These are phyloP conservation scores for Stratiomys singularior DNA, from an alignment of 2,888 invertebrate species.

Conservation along the genomic window DNA sequence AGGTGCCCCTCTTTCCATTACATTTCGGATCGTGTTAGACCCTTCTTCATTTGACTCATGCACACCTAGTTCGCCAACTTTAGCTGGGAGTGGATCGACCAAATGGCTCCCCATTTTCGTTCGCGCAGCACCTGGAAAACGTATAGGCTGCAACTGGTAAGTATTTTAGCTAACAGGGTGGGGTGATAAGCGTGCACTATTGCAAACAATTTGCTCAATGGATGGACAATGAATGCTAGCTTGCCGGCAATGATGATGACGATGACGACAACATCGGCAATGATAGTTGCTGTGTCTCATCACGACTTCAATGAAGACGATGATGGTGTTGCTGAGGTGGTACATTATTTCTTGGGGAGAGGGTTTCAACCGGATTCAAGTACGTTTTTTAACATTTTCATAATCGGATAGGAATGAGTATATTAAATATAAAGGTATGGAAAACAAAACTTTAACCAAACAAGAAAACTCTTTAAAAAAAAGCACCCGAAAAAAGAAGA, in stretches of 20 bases:
- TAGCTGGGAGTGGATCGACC: neutral
- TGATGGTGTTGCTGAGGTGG: neutral
- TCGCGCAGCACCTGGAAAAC: neutral
- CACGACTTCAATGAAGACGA: neutral
- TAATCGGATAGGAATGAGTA: conserved; percentile 4
- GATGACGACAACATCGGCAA: neutral
- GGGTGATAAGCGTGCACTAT: conserved; percentile 32
- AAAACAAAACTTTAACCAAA: conserved; percentile 13
- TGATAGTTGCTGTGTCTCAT: neutral
- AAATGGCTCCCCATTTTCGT: conserved; percentile 2
- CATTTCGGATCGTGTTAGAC: too few species aligned
- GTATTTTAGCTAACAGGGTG: conserved; percentile 7
- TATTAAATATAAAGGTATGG: neutral
- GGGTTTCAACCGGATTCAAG: conserved; percentile 33
- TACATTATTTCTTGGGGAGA: neutral
- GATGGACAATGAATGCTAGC: neutral
- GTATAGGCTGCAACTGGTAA: neutral
- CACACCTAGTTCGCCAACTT: too few species aligned
- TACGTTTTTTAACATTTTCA: conserved; percentile 31
- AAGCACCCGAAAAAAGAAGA: too few species aligned
- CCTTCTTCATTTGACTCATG: too few species aligned
- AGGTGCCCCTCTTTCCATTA: too few species aligned
- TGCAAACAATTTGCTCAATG: conserved; percentile 23
- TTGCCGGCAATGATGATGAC: conserved; percentile 1
- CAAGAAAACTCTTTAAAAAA: too few species aligned